These are phyloP conservation scores for Euthynnus affinis DNA, from an alignment of 2,797 vertebrate species.

Conservation along the genomic window DNA sequence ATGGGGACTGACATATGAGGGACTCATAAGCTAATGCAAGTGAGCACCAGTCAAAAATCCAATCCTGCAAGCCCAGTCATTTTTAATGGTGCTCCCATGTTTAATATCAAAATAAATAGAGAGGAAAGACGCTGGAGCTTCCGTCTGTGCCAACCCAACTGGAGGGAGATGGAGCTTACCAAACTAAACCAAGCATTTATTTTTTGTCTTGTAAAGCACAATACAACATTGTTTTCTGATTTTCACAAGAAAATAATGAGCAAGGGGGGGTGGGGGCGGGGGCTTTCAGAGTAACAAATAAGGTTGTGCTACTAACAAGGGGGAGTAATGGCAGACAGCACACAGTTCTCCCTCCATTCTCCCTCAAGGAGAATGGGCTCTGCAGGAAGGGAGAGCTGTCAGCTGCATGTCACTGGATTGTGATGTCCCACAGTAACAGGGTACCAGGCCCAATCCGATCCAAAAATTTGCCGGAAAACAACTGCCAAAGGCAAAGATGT, in stretches of 20 bases:
- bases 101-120: constrained; percentile 75
- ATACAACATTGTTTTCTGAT: constrained; percentile 59
- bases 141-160: constrained; percentile 48
- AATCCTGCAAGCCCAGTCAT: constrained; percentile 57
- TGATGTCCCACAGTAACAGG: constrained; percentile 63
- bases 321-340: constrained; percentile 52
- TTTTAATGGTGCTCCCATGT: constrained; percentile 65
- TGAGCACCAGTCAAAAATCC: constrained; percentile 78
- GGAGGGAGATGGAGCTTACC: constrained; percentile 63
- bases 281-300: constrained; percentile 55
- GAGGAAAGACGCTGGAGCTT: constrained; percentile 47
- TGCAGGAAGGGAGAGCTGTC: constrained; percentile 68
- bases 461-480: constrained; percentile 66
- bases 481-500: constrained; percentile 73
- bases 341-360: constrained; percentile 38
- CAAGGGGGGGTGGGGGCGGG: background rate
- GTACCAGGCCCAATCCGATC: constrained; percentile 65
- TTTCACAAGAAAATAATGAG: constrained; percentile 57
- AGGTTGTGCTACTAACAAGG: constrained; percentile 59
- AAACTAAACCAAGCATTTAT: constrained; percentile 67
- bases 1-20: constrained; percentile 64
- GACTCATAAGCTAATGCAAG: constrained; percentile 75
- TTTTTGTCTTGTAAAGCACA: constrained; percentile 53
- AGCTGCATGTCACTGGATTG: constrained; percentile 70
- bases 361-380: constrained; percentile 54